A percentile compares a stretch with the other conserved stretches of the same genome.
Conservation (phyloP, 2,113 vertebrate genomes). For the Passer montanus region DNA sequence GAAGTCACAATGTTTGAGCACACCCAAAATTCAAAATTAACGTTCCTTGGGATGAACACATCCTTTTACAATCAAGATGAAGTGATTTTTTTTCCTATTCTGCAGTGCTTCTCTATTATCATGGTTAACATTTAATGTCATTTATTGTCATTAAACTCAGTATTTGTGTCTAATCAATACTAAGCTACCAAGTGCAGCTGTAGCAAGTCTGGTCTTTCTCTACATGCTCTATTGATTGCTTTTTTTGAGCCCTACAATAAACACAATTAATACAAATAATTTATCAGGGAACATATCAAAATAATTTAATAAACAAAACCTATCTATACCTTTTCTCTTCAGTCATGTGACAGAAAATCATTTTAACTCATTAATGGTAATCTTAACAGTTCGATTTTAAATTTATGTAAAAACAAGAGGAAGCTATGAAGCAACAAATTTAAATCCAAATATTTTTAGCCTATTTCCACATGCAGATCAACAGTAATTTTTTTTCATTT, state of each 20-base stretch:
- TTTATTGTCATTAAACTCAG: conserved; percentile 57
- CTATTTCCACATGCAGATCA: neutral
- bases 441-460: neutral
- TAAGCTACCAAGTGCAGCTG: conserved; percentile 3
- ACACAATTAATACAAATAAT: conserved; percentile 51
- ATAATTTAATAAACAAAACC: conserved; percentile 61
- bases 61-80: neutral
- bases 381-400: conserved; percentile 25
- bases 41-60: neutral
- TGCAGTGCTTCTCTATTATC: neutral
- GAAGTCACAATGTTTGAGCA: neutral
- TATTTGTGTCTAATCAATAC: conserved; percentile 60
- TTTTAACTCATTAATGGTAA: conserved; percentile 28
- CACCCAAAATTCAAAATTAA: conserved; percentile 47
- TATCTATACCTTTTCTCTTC: conserved; percentile 3
- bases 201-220: conserved; percentile 44
- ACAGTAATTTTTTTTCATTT: neutral
- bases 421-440: neutral
- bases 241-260: conserved; percentile 4
- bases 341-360: conserved; percentile 43
- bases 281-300: conserved; percentile 29
- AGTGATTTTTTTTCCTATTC: neutral
- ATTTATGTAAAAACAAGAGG: conserved; percentile 23
- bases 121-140: conserved; percentile 56
- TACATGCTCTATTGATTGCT: conserved; percentile 27